Conservation (phyloP, 2,113 vertebrate genomes). For the Uropsilus gracilis region DNA sequence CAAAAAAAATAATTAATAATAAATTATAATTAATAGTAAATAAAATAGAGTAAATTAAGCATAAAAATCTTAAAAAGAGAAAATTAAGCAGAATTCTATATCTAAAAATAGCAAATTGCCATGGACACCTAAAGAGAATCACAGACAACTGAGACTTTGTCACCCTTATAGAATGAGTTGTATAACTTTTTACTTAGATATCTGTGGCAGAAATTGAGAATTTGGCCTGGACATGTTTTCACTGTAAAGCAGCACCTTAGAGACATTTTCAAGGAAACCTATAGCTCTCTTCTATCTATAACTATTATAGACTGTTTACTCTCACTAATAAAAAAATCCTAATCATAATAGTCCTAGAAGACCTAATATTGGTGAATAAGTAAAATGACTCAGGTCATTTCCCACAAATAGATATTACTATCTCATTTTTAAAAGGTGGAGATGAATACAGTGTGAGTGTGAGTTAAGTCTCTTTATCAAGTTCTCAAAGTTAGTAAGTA, state of each 20-base stretch:
- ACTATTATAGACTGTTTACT: neutral
- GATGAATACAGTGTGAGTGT: neutral
- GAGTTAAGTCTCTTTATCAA: neutral
- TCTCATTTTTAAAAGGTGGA: neutral
- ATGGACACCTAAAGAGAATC: neutral
- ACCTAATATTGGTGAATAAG: neutral
- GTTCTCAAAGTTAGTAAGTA: conserved; percentile 26
- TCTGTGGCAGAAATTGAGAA: neutral
- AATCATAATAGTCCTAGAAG: neutral
- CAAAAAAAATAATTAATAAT: too few species aligned
- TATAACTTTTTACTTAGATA: neutral
- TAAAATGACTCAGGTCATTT: neutral
- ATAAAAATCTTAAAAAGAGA: too few species aligned
- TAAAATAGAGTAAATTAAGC: too few species aligned
- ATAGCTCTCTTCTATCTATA: neutral
- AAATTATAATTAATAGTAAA: too few species aligned
- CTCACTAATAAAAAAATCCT: neutral
- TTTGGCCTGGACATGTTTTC: neutral
- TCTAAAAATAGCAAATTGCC: neutral
- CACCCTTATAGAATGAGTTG: neutral
- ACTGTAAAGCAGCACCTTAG: neutral
- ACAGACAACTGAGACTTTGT: neutral
- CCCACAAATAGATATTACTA: neutral
- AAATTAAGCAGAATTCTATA: neutral
- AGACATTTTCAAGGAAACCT: neutral